A percentile compares a stretch with the other conserved stretches of the same genome.
phyloP scores from a whole-genome alignment of 2,113 vertebrate genomes.

The Corythoichthys intestinalis region DNA sequence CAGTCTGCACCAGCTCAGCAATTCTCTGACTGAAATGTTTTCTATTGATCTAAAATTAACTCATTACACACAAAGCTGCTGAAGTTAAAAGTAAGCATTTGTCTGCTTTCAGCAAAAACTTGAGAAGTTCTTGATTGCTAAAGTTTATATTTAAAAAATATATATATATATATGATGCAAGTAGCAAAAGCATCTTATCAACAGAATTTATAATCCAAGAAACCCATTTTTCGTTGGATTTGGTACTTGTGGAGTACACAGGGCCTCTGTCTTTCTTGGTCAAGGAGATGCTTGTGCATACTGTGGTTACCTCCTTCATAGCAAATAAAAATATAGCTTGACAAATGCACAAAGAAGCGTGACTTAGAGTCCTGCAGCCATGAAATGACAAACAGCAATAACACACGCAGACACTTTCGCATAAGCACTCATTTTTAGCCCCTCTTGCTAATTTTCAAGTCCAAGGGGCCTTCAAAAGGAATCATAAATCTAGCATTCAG shows the following conservation, averaged over 20 bases:
- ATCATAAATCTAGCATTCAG: conserved; percentile 39
- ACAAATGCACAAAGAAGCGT: conserved; percentile 31
- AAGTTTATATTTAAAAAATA: neutral
- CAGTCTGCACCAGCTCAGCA: conserved; percentile 40
- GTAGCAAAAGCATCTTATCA: neutral
- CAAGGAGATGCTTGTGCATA: conserved; percentile 40
- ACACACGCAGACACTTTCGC: neutral
- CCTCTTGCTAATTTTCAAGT: conserved; percentile 4
- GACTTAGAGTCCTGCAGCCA: conserved; percentile 17
- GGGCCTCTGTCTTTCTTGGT: conserved; percentile 37
- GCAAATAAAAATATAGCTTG: conserved; percentile 52
- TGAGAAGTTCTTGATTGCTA: neutral
- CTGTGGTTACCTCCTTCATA: conserved; percentile 28
- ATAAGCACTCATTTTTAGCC: conserved; percentile 17
- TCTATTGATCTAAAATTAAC: conserved; percentile 61
- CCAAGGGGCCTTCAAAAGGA: conserved; percentile 25
- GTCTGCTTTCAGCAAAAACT: neutral
- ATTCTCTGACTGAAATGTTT: conserved; percentile 49
- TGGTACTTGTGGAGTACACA: conserved; percentile 20
- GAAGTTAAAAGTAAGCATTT: conserved; percentile 10
- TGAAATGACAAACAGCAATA: conserved; percentile 11
- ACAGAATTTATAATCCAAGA: conserved; percentile 4
- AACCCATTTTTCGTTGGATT: conserved; percentile 3
- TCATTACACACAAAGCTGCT: conserved; percentile 20
- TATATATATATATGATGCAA: neutral